Evolutionary conservation across 2,797 vertebrate species (phyloP).

Genomic region (Mus spretus): DNA sequence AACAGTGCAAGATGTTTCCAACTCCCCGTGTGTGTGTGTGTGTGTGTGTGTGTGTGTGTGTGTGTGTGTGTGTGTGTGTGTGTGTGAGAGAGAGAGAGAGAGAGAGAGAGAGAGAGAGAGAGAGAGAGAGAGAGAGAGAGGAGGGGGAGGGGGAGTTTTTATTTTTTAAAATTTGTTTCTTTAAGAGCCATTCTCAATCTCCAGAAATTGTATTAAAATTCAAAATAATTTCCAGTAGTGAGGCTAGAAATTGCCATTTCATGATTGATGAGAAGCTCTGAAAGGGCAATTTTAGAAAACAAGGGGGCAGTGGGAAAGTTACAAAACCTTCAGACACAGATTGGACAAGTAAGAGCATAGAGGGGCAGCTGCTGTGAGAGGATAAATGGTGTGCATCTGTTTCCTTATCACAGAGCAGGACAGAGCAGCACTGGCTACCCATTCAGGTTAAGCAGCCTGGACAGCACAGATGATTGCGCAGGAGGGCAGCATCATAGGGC

Average conservation of each 20-base stretch:
- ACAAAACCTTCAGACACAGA: constrained; percentile 39
- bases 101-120: no score
- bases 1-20: neutral
- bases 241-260: constrained; percentile 50
- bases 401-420: constrained; percentile 77
- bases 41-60: neutral
- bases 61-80: neutral
- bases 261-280: constrained; percentile 61
- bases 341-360: neutral
- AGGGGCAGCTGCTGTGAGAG: neutral
- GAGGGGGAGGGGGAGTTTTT: neutral
- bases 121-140: no score
- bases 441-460: constrained; percentile 85
- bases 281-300: constrained; percentile 70
- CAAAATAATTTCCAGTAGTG: constrained; percentile 14
- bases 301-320: neutral
- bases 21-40: neutral
- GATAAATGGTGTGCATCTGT: constrained; percentile 77
- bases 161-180: constrained; percentile 73
- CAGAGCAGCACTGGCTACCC: constrained; percentile 78
- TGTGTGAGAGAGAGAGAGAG: no score
- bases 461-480: constrained; percentile 86
- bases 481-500: constrained; percentile 82
- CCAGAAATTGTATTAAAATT: constrained; percentile 54
- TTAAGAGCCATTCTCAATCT: constrained; percentile 58